Conservation (phyloP, 2,888 invertebrate genomes). For the Eupithecia insigniata region DNA sequence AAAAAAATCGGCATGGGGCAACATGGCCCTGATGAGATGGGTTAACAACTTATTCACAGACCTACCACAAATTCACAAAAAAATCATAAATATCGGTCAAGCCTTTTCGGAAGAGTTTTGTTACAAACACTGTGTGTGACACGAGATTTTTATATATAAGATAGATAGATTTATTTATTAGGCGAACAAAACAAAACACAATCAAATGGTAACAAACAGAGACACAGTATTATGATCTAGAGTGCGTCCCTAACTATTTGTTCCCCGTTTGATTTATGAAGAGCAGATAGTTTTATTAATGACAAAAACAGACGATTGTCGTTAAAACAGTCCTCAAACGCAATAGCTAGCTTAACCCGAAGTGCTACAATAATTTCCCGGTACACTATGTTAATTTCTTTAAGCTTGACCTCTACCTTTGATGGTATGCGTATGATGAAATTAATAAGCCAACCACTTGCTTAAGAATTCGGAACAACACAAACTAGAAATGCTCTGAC, state of each 20-base stretch:
- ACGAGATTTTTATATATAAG: too few relatives aligned
- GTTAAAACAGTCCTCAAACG: background rate
- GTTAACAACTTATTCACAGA: too few relatives aligned
- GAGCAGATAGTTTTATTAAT: background rate
- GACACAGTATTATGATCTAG: background rate
- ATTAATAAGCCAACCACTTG: background rate
- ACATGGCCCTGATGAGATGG: too few relatives aligned
- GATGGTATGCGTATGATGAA: background rate
- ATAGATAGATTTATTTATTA: too few relatives aligned
- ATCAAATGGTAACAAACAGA: background rate
- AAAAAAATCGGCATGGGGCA: too few relatives aligned
- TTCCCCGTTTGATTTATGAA: too few relatives aligned
- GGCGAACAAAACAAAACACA: background rate
- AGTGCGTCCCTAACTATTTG: too few relatives aligned
- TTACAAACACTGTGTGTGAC: too few relatives aligned
- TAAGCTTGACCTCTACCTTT: background rate
- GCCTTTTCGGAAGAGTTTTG: too few relatives aligned
- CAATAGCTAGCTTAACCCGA: background rate
- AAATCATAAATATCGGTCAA: too few relatives aligned
- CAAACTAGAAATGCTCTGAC: background rate
- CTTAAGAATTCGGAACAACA: background rate
- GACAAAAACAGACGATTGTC: background rate
- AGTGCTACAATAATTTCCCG: background rate
- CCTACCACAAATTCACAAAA: too few relatives aligned
- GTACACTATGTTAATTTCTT: background rate